Conservation (phyloP, 92 coral and sea anemone species). For the Pocillopora meandrina region DNA sequence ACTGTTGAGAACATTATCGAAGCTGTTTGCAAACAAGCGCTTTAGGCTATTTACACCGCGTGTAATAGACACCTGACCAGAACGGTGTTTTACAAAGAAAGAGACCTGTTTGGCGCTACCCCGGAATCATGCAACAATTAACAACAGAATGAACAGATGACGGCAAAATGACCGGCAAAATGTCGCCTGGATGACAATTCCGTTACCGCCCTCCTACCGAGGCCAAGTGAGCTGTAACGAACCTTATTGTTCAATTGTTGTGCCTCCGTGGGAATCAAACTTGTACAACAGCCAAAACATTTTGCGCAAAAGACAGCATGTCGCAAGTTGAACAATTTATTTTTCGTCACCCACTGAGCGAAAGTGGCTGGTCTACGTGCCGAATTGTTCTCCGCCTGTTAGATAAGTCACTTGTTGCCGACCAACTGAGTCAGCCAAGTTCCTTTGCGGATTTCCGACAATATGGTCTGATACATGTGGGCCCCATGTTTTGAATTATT, state of each 20-base stretch:
- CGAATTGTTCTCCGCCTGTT: not conserved
- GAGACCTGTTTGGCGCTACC: too few species aligned
- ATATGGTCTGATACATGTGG: too few species aligned
- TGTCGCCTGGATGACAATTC: not conserved
- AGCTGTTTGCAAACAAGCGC: too few species aligned
- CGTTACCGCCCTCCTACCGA: not conserved
- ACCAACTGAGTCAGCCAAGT: not conserved
- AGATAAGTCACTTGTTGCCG: constrained; percentile 1
- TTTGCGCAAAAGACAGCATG: not conserved
- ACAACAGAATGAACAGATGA: too few species aligned
- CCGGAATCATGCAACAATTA: too few species aligned
- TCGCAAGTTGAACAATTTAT: not conserved
- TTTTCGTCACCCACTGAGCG: not conserved
- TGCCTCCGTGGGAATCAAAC: constrained; percentile 4
- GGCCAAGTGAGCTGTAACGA: not conserved
- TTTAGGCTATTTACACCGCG: too few species aligned
- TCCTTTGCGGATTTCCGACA: not conserved
- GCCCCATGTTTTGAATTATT: too few species aligned
- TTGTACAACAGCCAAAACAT: not conserved
- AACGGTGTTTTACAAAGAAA: too few species aligned
- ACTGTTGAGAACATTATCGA: too few species aligned
- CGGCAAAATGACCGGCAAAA: not conserved
- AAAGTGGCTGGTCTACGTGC: not conserved
- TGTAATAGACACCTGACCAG: too few species aligned
- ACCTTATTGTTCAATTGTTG: constrained; percentile 5